These are phyloP conservation scores for Cantharis nigra DNA, from an alignment of 2,888 invertebrate species.

Conservation along the genomic window DNA sequence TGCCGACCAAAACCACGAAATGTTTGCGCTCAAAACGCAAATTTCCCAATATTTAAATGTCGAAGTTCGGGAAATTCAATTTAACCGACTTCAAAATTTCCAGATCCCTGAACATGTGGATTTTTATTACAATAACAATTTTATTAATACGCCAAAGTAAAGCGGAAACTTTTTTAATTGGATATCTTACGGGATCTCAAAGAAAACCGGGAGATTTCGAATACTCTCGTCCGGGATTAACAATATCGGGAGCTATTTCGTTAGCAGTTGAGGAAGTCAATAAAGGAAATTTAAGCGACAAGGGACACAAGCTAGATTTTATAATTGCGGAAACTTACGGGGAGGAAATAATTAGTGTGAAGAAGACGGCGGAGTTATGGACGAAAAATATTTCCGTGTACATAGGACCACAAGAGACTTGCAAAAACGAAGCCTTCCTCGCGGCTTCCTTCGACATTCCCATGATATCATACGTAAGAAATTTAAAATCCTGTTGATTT, in stretches of 20 bases:
- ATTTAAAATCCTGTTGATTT: constrained; percentile 1
- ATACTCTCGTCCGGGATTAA: constrained; percentile 77
- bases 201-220: constrained; percentile 76
- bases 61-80: background rate
- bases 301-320: constrained; percentile 78
- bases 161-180: constrained; percentile 71
- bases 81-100: background rate
- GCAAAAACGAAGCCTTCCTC: constrained; percentile 91
- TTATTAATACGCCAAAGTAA: constrained; percentile 10
- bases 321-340: constrained; percentile 90
- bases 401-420: constrained; percentile 89
- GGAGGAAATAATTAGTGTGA: constrained; percentile 84
- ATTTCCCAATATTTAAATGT: too few species aligned
- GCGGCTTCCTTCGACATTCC: constrained; percentile 92
- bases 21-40: background rate
- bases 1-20: background rate
- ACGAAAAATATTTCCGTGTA: constrained; percentile 83
- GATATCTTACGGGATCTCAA: constrained; percentile 85
- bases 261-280: constrained; percentile 85
- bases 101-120: constrained; percentile 10
- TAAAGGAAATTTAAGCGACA: constrained; percentile 53
- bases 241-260: constrained; percentile 82
- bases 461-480: constrained; percentile 94
- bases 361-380: constrained; percentile 84
- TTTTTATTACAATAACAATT: constrained; percentile 6